These are phyloP conservation scores for Platichthys flesus DNA, from an alignment of 2,113 vertebrate species.

Conservation along the genomic window DNA sequence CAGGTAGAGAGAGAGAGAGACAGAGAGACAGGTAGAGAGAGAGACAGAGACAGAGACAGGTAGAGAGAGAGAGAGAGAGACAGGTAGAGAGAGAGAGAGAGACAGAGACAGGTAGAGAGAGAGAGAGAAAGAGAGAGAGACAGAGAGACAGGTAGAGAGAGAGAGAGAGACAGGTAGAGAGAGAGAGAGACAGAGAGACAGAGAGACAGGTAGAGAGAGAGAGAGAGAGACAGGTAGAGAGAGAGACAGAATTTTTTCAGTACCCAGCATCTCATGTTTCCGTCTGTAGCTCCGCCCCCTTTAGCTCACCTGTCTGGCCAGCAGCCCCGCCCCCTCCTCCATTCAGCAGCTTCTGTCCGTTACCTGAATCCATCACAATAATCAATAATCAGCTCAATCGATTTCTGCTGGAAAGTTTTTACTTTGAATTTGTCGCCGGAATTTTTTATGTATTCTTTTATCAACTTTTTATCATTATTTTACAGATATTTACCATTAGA, in stretches of 20 bases:
- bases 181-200: neutral
- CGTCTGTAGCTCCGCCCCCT: neutral
- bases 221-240: neutral
- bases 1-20: neutral
- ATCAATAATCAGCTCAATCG: neutral
- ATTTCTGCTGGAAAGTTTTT: neutral
- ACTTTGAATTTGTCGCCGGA: neutral
- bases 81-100: slow-evolving; percentile 22
- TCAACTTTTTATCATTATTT: neutral
- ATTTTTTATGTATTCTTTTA: neutral
- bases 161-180: slow-evolving; percentile 19
- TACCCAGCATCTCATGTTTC: neutral
- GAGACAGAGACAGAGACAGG: slow-evolving; percentile 1
- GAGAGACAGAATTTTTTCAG: neutral
- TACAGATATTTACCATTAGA: slow-evolving; percentile 57
- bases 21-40: slow-evolving; percentile 22
- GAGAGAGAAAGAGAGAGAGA: slow-evolving; percentile 23
- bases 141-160: slow-evolving; percentile 17
- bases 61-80: neutral
- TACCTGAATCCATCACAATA: slow-evolving; percentile 61
- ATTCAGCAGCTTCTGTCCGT: slow-evolving; percentile 78
- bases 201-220: slow-evolving; percentile 3
- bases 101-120: neutral
- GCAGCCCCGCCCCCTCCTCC: slow-evolving; percentile 55
- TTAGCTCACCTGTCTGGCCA: slow-evolving; percentile 66